Evolutionary conservation across 2,797 vertebrate species (phyloP).

Genomic region (Sebastes hubbsi): DNA sequence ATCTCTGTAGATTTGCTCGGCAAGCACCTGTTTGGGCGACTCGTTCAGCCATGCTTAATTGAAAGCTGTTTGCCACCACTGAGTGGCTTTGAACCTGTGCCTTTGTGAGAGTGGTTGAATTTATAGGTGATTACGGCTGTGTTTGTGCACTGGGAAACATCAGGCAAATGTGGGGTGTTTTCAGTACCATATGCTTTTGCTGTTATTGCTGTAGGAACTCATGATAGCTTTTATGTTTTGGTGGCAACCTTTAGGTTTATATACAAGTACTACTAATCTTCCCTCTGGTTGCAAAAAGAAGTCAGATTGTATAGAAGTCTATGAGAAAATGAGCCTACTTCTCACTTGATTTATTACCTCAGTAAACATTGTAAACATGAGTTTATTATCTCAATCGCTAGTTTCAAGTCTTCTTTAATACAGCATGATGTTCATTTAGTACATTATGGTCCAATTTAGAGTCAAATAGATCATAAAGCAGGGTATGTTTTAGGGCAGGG

Average conservation of each 20-base stretch:
- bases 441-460: not conserved
- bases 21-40: slow-evolving; percentile 23
- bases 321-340: too few relatives aligned
- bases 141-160: slow-evolving; percentile 35
- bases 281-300: too few relatives aligned
- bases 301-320: too few relatives aligned
- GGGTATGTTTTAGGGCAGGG: too few relatives aligned
- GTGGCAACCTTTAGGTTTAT: not conserved
- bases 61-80: slow-evolving; percentile 29
- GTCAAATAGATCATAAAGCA: not conserved
- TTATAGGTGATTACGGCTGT: slow-evolving; percentile 26
- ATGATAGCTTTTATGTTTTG: not conserved
- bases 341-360: too few relatives aligned
- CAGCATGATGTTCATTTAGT: not conserved
- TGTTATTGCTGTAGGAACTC: not conserved
- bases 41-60: slow-evolving; percentile 9
- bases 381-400: fast-evolving
- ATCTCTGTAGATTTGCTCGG: slow-evolving; percentile 18
- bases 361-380: too few relatives aligned
- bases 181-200: slow-evolving; percentile 26
- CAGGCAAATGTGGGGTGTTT: slow-evolving; percentile 6
- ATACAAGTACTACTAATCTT: not conserved
- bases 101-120: slow-evolving; percentile 21
- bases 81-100: slow-evolving; percentile 33
- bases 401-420: not conserved